phyloP scores from a whole-genome alignment of 2,888 invertebrate species.

The Drosophila atripex region DNA sequence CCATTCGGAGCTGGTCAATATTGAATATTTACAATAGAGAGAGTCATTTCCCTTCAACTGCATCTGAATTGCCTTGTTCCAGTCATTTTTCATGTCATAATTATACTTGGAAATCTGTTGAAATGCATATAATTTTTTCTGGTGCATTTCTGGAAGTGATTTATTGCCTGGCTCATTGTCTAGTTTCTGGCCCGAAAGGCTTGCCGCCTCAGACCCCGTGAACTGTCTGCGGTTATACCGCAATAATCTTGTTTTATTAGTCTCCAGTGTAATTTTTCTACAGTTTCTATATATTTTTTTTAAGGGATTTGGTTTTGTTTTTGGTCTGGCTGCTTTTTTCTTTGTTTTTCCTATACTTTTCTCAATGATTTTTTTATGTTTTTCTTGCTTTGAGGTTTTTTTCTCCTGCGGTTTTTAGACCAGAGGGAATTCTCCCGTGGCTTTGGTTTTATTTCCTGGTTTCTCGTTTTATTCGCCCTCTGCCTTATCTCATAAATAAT shows the following conservation, averaged over 20 bases:
- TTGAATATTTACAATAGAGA: conserved; percentile 36
- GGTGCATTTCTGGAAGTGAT: conserved; percentile 47
- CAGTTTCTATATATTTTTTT: conserved; percentile 46
- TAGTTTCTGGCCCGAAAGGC: conserved; percentile 22
- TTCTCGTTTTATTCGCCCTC: conserved; percentile 32
- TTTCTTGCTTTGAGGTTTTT: conserved; percentile 22
- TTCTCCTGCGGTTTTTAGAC: conserved; percentile 34
- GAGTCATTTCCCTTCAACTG: conserved; percentile 7
- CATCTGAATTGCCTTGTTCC: conserved; percentile 22
- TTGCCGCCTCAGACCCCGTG: background rate
- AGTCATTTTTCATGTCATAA: conserved; percentile 32
- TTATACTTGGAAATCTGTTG: conserved; percentile 29
- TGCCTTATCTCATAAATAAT: conserved; percentile 65
- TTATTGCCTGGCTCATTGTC: conserved; percentile 57
- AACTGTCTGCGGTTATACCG: conserved; percentile 59
- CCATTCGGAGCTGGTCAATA: conserved; percentile 26
- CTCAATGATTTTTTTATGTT: conserved; percentile 4
- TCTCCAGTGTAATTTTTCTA: conserved; percentile 69
- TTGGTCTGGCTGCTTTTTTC: conserved; percentile 12
- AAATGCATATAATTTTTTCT: conserved; percentile 34
- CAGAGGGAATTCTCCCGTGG: background rate
- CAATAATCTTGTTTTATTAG: conserved; percentile 73
- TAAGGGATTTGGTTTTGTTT: conserved; percentile 23
- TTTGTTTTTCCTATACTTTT: conserved; percentile 20
- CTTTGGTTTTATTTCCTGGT: conserved; percentile 21